Evolutionary conservation across 1,140 invertebrate species (phyloP).

Genomic region (Gonioctena quinquepunctata): DNA sequence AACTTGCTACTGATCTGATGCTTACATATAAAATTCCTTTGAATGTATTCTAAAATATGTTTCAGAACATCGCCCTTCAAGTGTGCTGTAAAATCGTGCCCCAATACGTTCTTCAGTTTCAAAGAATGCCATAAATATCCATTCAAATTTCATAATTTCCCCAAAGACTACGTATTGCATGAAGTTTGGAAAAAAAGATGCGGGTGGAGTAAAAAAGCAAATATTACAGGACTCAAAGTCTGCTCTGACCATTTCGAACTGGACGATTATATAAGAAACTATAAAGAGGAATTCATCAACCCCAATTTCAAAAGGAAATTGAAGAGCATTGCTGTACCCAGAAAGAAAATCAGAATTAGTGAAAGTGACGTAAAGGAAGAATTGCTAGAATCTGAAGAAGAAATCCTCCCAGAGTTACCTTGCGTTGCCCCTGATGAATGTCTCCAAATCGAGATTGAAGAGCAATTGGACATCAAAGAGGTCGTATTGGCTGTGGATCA

Average conservation of each 20-base stretch:
- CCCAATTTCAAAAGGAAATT: conserved; percentile 17
- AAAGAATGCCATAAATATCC: not conserved
- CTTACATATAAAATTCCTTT: not conserved
- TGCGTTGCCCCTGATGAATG: not conserved
- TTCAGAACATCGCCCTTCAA: conserved; percentile 26
- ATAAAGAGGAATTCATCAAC: conserved; percentile 19
- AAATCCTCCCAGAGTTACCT: not conserved
- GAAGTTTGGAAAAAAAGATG: conserved; percentile 19
- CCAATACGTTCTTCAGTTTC: conserved; percentile 16
- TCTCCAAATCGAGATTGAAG: not conserved
- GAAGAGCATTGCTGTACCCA: conserved; percentile 17
- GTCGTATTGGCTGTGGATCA: not conserved
- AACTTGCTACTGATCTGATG: not conserved
- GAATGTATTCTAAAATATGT: not conserved
- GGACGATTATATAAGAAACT: conserved; percentile 25
- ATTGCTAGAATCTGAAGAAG: not conserved
- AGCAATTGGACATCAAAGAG: not conserved
- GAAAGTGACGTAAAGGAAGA: not conserved
- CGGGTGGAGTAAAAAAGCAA: not conserved
- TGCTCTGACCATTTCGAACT: conserved; percentile 31
- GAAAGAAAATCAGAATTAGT: not conserved
- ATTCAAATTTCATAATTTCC: conserved; percentile 30
- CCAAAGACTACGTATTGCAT: not conserved
- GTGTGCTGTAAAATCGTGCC: conserved; percentile 24
- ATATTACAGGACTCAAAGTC: conserved; percentile 9